phyloP scores from a whole-genome alignment of 2,888 invertebrate genomes.

The Rhagophthalmus giganteus region DNA sequence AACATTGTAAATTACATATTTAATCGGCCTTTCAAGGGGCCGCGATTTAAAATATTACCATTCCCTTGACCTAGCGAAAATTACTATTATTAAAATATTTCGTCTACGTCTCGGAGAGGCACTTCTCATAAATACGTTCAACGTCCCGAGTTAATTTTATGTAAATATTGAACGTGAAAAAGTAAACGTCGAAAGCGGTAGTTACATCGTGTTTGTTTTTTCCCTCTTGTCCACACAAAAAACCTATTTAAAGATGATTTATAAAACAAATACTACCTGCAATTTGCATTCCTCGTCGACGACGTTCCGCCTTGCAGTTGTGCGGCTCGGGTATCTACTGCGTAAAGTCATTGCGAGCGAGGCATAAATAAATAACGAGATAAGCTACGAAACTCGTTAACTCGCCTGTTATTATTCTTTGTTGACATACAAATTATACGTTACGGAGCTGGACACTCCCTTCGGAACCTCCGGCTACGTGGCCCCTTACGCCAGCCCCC shows the following conservation, averaged over 20 bases:
- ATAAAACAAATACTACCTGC: constrained; percentile 44
- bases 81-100: too few species aligned
- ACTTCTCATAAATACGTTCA: too few species aligned
- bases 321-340: constrained; percentile 7
- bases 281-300: constrained; percentile 43
- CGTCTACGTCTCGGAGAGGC: too few species aligned
- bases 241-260: constrained; percentile 41
- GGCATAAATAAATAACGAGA: constrained; percentile 52
- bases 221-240: too few species aligned
- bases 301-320: constrained; percentile 28
- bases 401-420: constrained; percentile 54
- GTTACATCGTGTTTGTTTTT: constrained; percentile 15
- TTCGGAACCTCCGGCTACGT: constrained; percentile 32
- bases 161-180: too few species aligned
- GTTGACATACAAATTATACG: constrained; percentile 56
- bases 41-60: too few species aligned
- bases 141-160: too few species aligned
- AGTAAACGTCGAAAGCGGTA: too few species aligned
- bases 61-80: too few species aligned
- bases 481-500: too few species aligned
- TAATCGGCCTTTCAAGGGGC: too few species aligned
- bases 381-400: constrained; percentile 52
- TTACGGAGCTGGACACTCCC: constrained; percentile 48
- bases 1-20: constrained; percentile 23
- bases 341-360: constrained; percentile 37